phyloP scores from a whole-genome alignment of 2,888 invertebrate species.

The Hyppa rectilinea region DNA sequence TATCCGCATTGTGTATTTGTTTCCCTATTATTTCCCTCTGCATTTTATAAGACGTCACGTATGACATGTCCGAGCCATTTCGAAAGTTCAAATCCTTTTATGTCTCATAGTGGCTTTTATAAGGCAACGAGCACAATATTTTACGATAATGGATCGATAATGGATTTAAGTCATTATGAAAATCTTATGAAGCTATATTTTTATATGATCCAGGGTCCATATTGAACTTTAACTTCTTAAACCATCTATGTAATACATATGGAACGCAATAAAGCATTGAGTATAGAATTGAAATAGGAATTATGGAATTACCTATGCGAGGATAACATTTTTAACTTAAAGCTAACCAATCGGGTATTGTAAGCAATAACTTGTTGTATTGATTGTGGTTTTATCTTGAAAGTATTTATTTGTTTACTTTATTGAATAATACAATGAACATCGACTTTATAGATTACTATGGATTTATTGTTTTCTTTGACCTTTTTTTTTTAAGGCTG shows the following conservation, averaged over 20 bases:
- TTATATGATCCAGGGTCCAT: too few relatives aligned
- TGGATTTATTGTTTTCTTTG: too few relatives aligned
- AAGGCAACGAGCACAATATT: slow-evolving; percentile 34
- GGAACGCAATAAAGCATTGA: too few relatives aligned
- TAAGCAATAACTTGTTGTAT: not conserved
- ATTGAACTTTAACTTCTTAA: too few relatives aligned
- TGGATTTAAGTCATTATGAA: slow-evolving; percentile 1
- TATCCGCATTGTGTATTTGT: slow-evolving; percentile 22
- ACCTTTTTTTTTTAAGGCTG: too few relatives aligned
- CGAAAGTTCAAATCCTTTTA: slow-evolving; percentile 52
- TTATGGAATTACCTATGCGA: too few relatives aligned
- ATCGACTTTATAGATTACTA: too few relatives aligned
- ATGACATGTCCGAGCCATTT: slow-evolving; percentile 53
- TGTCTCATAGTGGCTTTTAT: slow-evolving; percentile 21
- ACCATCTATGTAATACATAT: too few relatives aligned
- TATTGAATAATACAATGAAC: not conserved
- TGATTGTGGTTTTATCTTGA: too few relatives aligned
- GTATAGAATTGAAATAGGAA: not conserved
- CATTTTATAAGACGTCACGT: slow-evolving; percentile 40
- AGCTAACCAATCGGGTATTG: not conserved
- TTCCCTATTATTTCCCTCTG: slow-evolving; percentile 25
- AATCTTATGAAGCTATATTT: not conserved
- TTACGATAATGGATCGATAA: slow-evolving; percentile 8
- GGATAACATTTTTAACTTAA: not conserved
- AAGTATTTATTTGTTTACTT: not conserved